phyloP scores from a whole-genome alignment of 1,140 invertebrate species.

The Drosophila pectinifera region DNA sequence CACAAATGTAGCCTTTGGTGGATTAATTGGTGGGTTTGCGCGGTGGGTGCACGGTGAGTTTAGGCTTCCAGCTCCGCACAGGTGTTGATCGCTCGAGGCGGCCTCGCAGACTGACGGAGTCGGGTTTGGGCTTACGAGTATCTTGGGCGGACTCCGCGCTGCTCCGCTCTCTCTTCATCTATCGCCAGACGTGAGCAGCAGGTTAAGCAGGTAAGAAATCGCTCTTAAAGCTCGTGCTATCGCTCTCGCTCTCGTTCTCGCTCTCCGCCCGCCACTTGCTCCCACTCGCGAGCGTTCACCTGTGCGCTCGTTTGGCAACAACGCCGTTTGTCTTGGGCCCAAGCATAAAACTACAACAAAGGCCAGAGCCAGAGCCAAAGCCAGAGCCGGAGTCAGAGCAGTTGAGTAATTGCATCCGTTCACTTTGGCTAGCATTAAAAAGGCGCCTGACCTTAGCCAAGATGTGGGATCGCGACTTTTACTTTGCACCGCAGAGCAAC shows the following conservation, averaged over 20 bases:
- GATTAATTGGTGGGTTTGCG: constrained; percentile 5
- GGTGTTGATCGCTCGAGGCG: constrained; percentile 51
- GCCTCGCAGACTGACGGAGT: constrained; percentile 64
- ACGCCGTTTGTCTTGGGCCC: constrained; percentile 46
- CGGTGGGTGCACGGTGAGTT: not conserved
- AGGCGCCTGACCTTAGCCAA: constrained; percentile 52
- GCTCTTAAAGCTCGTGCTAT: constrained; percentile 55
- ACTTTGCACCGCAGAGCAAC: constrained; percentile 16
- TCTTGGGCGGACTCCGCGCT: constrained; percentile 32
- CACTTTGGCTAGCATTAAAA: constrained; percentile 61
- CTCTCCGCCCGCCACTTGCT: constrained; percentile 8
- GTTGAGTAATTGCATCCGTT: constrained; percentile 71
- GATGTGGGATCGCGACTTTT: constrained; percentile 57
- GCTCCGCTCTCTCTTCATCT: constrained; percentile 5
- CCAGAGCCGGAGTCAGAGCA: constrained; percentile 1
- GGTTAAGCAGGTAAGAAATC: constrained; percentile 57
- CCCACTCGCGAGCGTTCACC: constrained; percentile 62
- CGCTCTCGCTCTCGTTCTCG: constrained; percentile 8
- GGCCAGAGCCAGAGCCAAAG: constrained; percentile 36
- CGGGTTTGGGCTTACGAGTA: constrained; percentile 34
- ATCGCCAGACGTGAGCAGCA: constrained; percentile 64
- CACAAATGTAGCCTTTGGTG: constrained; percentile 17
- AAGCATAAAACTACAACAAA: constrained; percentile 56
- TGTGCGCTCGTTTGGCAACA: constrained; percentile 54
- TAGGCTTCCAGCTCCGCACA: not conserved